Base-by-base conservation (phyloP, 1,140 invertebrate genomes). In the Hylyphantes graminicola region DNA sequence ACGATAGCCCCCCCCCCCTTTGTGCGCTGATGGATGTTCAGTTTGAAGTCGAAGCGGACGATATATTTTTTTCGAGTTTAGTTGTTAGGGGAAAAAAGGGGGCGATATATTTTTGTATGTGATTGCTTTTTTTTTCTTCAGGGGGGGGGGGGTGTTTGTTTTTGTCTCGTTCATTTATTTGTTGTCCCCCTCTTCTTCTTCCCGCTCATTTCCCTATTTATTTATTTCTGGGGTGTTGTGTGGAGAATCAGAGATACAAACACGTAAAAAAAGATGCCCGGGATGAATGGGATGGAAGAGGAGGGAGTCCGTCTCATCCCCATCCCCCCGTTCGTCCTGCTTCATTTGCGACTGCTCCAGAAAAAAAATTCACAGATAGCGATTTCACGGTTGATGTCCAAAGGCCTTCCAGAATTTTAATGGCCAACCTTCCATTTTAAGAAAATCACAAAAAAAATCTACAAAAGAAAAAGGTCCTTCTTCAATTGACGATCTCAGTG, bases 301-400 rank as follows among this genome's bases (percentile, higher is more conserved):
- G 35, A 35, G 5, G 5, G 35, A 35, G 35, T 35, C 35, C 35
- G 35, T 35, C 35, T 35, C 35, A 35, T 35, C 54, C 54, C 17
- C 54, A 17, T 68, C 70, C 57, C 75, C 74, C 65, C 50, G 63
- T 83, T 83, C 57, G 80, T 67, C 72, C 57, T 72, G 72, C 17
- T 83, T 75, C 80, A 83, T 83, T 83, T 83, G 70, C 80, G 48
- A 83, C 68, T 67, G 15, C 70, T 48, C 79, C 59, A 48, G 51
- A 75, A 73, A 21, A 57, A 55, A 54, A 19, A 55, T 67, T 51
- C 59, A n/a, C 50, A 53, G 80, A 83, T 83, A 53, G 17, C 80
- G 80, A 83, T 83, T 83, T 83, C 80, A 83, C 80, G 80, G 70
- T 81, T 70, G 59, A 67, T 74, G 57, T 65, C 70, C 64, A 57